Evolutionary conservation across 2,888 invertebrate species (phyloP).

Genomic region (Slavum lentiscoides): DNA sequence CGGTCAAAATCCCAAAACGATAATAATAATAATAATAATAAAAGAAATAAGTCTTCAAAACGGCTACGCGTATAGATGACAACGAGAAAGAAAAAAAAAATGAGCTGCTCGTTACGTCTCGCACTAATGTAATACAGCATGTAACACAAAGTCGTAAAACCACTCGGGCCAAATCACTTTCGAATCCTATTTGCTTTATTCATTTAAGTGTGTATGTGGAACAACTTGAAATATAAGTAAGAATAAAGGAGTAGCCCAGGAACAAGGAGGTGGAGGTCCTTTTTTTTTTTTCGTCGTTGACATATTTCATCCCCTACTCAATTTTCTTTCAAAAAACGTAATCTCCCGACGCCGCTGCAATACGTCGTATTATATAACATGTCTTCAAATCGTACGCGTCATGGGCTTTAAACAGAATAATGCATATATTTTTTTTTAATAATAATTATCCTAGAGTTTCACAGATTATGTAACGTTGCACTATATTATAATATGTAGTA

Average conservation of each 20-base stretch:
- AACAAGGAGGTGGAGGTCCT: neutral
- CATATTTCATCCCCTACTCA: neutral
- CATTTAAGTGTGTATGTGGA: slow-evolving; percentile 23
- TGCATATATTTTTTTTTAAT: too few species aligned
- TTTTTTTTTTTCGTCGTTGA: neutral
- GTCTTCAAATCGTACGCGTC: neutral
- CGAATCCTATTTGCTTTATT: slow-evolving; percentile 40
- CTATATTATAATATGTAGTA: too few species aligned
- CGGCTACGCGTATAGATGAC: slow-evolving; percentile 17
- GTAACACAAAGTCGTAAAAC: slow-evolving; percentile 45
- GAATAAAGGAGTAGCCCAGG: neutral
- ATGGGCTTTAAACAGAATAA: neutral
- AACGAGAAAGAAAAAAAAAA: slow-evolving; percentile 5
- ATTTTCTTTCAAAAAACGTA: neutral
- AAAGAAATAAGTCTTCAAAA: slow-evolving; percentile 28
- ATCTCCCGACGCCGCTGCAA: neutral
- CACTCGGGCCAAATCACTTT: slow-evolving; percentile 43
- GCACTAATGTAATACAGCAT: slow-evolving; percentile 41
- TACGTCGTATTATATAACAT: neutral
- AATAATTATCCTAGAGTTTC: too few species aligned
- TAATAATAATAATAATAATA: slow-evolving; percentile 31
- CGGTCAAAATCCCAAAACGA: slow-evolving; percentile 26
- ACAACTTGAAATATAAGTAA: slow-evolving; percentile 9
- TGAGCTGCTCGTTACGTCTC: slow-evolving; percentile 13
- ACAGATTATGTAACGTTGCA: neutral